Conservation (phyloP, 2,888 invertebrate species). For the Perithous albicinctus region DNA sequence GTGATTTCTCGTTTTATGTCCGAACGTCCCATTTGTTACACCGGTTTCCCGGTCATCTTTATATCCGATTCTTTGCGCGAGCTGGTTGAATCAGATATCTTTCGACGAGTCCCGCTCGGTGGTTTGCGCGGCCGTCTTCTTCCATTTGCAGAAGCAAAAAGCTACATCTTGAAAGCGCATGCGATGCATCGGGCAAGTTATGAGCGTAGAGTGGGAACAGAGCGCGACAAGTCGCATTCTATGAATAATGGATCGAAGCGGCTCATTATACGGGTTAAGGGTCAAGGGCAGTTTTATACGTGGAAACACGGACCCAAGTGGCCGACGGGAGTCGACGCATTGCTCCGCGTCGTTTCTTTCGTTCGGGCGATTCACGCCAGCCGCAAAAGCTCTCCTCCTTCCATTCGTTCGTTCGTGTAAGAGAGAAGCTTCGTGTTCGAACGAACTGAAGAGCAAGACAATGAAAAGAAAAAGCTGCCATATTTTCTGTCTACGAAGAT, state of each 20-base stretch:
- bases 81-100: conserved; percentile 33
- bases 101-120: conserved; percentile 11
- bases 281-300: conserved; percentile 81
- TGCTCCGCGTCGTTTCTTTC: conserved; percentile 58
- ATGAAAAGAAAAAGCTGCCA: conserved; percentile 35
- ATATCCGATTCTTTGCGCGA: conserved; percentile 10
- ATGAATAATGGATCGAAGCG: conserved; percentile 81
- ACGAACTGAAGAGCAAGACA: conserved; percentile 41
- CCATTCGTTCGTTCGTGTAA: background rate
- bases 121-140: conserved; percentile 36
- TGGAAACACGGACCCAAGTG: conserved; percentile 75
- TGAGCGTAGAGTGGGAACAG: conserved; percentile 78
- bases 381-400: conserved; percentile 46
- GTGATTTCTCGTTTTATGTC: background rate
- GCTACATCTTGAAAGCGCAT: conserved; percentile 70
- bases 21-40: background rate
- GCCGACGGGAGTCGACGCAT: conserved; percentile 47
- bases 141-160: conserved; percentile 20
- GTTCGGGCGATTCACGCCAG: conserved; percentile 39
- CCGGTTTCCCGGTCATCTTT: background rate
- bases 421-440: conserved; percentile 10
- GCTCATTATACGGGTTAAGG: conserved; percentile 82
- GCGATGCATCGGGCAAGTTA: conserved; percentile 77
- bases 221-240: conserved; percentile 79
- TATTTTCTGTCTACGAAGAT: conserved; percentile 12